Percentiles rank a stretch among this genome's conserved stretches.
These are phyloP conservation scores for Gnatocerus cornutus DNA, from an alignment of 2,888 invertebrate species.

Conservation along the genomic window DNA sequence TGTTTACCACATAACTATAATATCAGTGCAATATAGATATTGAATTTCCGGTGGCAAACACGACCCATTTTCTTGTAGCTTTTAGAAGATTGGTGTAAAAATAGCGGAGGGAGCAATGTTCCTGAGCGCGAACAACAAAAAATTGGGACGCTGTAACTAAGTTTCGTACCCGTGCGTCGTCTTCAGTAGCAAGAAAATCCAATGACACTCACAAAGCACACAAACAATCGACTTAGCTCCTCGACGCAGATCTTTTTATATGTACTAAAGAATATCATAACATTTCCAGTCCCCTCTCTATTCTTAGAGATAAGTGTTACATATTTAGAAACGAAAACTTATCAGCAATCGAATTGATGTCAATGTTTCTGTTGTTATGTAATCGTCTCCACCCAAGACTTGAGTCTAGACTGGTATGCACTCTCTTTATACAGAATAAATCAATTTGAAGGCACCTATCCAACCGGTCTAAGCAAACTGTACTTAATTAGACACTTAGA, in stretches of 20 bases:
- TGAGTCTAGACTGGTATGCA: not conserved
- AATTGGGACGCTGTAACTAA: too few species aligned
- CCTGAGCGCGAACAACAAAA: too few species aligned
- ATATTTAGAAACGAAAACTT: constrained; percentile 40
- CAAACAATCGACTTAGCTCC: constrained; percentile 5
- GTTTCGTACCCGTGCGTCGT: too few species aligned
- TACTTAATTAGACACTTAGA: too few species aligned
- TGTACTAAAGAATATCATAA: constrained; percentile 26
- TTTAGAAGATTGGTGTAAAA: not conserved
- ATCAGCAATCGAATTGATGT: constrained; percentile 32
- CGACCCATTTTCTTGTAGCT: not conserved
- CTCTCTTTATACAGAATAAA: constrained; percentile 6
- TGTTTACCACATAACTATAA: not conserved
- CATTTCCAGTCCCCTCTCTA: constrained; percentile 13
- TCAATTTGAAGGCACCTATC: constrained; percentile 4
- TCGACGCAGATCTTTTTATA: constrained; percentile 15
- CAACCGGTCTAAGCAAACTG: constrained; percentile 1
- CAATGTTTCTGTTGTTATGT: constrained; percentile 35
- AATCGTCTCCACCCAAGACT: constrained; percentile 28
- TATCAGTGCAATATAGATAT: not conserved
- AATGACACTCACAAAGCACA: not conserved
- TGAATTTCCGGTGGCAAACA: not conserved
- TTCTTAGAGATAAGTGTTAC: constrained; percentile 35
- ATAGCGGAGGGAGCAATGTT: not conserved
- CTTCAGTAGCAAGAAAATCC: too few species aligned